These are phyloP conservation scores for Aphidoletes aphidimyza DNA, from an alignment of 2,888 invertebrate species.

Conservation along the genomic window DNA sequence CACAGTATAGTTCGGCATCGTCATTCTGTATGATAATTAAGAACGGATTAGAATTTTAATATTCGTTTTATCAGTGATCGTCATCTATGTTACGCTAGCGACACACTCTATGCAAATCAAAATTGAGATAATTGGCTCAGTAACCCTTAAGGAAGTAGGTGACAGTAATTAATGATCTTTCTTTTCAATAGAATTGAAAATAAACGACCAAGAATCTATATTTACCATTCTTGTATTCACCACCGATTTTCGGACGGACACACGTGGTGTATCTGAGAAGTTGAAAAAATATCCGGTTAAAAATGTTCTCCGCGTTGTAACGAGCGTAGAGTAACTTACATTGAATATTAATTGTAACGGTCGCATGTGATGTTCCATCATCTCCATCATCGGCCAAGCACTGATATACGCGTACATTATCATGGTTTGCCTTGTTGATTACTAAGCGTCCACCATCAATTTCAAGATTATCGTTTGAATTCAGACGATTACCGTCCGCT, in stretches of 20 bases:
- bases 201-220: too few relatives aligned
- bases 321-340: too few relatives aligned
- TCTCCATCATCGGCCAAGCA: conserved; percentile 64
- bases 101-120: too few relatives aligned
- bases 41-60: too few relatives aligned
- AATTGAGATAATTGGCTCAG: too few relatives aligned
- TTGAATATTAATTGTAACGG: conserved; percentile 63
- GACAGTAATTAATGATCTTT: too few relatives aligned
- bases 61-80: too few relatives aligned
- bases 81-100: too few relatives aligned
- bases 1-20: conserved; percentile 63
- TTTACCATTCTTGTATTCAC: conserved; percentile 62
- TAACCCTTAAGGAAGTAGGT: too few relatives aligned
- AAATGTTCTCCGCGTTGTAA: too few relatives aligned
- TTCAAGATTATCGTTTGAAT: conserved; percentile 58
- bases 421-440: conserved; percentile 61
- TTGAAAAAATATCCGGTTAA: background rate
- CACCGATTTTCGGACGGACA: conserved; percentile 64
- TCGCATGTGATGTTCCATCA: conserved; percentile 62
- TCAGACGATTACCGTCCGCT: background rate
- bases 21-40: too few relatives aligned
- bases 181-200: too few relatives aligned
- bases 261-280: conserved; percentile 61
- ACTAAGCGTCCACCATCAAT: conserved; percentile 60
- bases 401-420: conserved; percentile 63